Evolutionary conservation across 2,888 invertebrate genomes (phyloP).

Genomic region (Eudemis profundana): DNA sequence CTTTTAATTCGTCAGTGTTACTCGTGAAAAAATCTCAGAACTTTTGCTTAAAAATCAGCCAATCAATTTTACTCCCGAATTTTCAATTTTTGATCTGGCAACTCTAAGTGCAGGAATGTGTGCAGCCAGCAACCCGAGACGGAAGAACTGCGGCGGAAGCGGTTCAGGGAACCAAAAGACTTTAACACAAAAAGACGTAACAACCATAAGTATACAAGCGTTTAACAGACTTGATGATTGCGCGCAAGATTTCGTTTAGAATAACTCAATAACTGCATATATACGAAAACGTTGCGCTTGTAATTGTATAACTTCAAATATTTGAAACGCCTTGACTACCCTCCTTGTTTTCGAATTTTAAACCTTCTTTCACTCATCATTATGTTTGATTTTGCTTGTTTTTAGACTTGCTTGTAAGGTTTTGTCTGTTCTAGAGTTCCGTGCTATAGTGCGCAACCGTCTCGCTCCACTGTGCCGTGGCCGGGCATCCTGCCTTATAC

Average conservation of each 20-base stretch:
- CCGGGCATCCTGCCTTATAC: conserved; percentile 79
- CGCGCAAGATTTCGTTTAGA: conserved; percentile 48
- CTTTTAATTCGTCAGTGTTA: no score
- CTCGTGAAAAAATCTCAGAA: no score
- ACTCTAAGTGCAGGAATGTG: no score
- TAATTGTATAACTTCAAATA: conserved; percentile 23
- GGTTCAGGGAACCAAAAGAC: conserved; percentile 73
- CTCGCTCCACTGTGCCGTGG: conserved; percentile 81
- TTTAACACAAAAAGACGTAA: conserved; percentile 55
- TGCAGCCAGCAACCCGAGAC: conserved; percentile 82
- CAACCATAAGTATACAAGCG: conserved; percentile 33
- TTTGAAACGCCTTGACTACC: conserved; percentile 16
- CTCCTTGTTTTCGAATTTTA: background rate
- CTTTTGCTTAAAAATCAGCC: no score
- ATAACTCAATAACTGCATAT: conserved; percentile 36
- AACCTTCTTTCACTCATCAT: background rate
- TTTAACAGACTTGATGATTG: conserved; percentile 51
- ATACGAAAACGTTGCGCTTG: conserved; percentile 35
- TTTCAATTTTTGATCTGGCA: no score
- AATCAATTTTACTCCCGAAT: no score
- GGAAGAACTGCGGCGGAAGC: conserved; percentile 83
- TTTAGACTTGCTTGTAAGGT: conserved; percentile 4
- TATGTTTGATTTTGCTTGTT: conserved; percentile 50
- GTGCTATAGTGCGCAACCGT: conserved; percentile 78
- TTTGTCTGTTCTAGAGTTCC: conserved; percentile 61